Evolutionary conservation across 2,113 vertebrate species (phyloP), one percentile per base, ranked within the genome.

Genomic region (Regulus satrapa): DNA sequence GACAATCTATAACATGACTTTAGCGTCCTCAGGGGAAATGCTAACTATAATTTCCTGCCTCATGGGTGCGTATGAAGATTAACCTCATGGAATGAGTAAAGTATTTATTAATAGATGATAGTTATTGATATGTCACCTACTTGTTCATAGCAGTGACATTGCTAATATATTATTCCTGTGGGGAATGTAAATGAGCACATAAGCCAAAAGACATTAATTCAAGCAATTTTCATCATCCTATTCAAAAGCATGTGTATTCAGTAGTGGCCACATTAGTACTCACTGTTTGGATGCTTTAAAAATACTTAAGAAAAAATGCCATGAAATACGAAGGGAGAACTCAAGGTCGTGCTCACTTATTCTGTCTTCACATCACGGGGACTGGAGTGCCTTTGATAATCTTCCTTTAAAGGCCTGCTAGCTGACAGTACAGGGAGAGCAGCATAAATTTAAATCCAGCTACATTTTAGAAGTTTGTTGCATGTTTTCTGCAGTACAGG

Each of bases 31-130:
- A 5, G 25, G 77, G 77, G 81, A 76, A 77, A 80, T 46, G 25
- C 20, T 46, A 55, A 18, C 75, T 95, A 29, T 87, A 91, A 91
- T 82, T 89, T 66, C 74, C 84, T 89, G 69, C 66, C 87, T 89
- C 41, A 8, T 1, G 41, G 74, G 58, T 89, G 41, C 49, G 8
- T 43, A 48, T 79, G 91, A 91, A 91, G 81, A 95, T 95, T 94
- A 96, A 95, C 93, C 90, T 94, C 71, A 20, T 76, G 80, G 79
- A 94, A 85, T 14, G 3, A 91, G 24, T 52, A 54, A 90, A 90
- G 79, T 88, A 83, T 95, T 94, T 92, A 76, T 94, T 96, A 90
- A 96, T 94, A 95, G 85, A 76, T 76, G 78, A 28, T 88, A 2
- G 1, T 76, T 95, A 88, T 45, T 83, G 94, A 26, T 94, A 64